phyloP scores from a whole-genome alignment of 2,797 vertebrate genomes.

The Antrozous pallidus region DNA sequence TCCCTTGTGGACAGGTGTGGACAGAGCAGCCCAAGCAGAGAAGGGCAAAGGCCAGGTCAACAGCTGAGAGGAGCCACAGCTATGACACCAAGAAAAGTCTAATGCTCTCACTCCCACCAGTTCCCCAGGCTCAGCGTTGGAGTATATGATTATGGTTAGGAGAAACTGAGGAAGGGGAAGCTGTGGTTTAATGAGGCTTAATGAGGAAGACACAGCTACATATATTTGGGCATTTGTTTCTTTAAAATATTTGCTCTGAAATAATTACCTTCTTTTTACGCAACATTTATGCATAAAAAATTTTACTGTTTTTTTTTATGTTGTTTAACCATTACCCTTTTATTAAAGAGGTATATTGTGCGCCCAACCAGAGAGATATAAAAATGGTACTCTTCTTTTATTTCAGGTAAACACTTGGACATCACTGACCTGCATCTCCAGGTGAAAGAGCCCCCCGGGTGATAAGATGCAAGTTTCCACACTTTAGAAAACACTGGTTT shows the following conservation, averaged over 20 bases:
- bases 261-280: slow-evolving; percentile 31
- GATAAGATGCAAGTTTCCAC: neutral
- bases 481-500: neutral
- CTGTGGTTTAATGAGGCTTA: neutral
- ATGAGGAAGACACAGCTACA: neutral
- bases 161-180: neutral
- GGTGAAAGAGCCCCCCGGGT: neutral
- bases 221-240: neutral
- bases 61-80: neutral
- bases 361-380: neutral
- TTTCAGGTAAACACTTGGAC: neutral
- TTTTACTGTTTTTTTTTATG: neutral
- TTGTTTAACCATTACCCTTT: slow-evolving; percentile 36
- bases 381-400: neutral
- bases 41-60: neutral
- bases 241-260: slow-evolving; percentile 36
- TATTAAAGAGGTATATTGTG: slow-evolving; percentile 5
- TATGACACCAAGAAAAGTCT: neutral
- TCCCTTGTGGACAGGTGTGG: neutral
- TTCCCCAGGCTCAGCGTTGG: neutral
- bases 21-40: neutral
- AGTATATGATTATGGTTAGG: neutral
- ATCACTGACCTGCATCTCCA: neutral
- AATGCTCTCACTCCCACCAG: neutral
- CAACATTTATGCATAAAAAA: no score